Percentiles rank a stretch among this genome's conserved stretches.
These are phyloP conservation scores for Tribolium madens DNA, from an alignment of 1,140 invertebrate genomes.

Conservation along the genomic window DNA sequence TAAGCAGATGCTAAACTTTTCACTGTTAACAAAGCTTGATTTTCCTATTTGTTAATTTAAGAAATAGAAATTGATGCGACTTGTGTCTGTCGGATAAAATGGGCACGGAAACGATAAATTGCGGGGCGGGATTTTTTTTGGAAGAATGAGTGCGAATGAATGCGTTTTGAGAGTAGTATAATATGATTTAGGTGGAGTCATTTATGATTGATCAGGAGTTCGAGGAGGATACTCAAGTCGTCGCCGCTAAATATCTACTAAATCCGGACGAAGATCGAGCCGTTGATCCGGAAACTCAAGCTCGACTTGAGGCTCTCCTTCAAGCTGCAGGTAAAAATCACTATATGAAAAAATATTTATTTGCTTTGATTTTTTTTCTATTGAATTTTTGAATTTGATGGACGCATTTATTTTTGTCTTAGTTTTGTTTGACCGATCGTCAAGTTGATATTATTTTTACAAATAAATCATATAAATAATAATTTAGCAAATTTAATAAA, in stretches of 20 bases:
- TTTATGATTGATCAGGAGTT: conserved; percentile 77
- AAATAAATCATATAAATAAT: too few species aligned
- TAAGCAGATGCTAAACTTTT: conserved; percentile 11
- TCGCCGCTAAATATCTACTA: conserved; percentile 84
- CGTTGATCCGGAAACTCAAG: conserved; percentile 92
- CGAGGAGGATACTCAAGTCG: conserved; percentile 77
- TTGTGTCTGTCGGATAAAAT: background rate
- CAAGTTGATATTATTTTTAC: too few species aligned
- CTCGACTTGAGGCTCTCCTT: conserved; percentile 86
- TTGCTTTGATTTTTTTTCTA: too few species aligned
- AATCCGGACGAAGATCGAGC: conserved; percentile 79
- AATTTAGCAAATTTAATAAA: too few species aligned
- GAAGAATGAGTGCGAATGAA: conserved; percentile 17
- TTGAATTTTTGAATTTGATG: background rate
- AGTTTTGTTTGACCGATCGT: too few species aligned
- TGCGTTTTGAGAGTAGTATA: conserved; percentile 31
- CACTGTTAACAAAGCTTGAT: background rate
- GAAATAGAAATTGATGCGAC: background rate
- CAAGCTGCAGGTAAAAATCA: conserved; percentile 87
- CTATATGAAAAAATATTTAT: too few species aligned
- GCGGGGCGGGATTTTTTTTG: background rate
- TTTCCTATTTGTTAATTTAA: background rate
- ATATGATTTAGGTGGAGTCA: conserved; percentile 73
- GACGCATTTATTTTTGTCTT: background rate
- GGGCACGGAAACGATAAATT: conserved; percentile 7